Evolutionary conservation across 2,797 vertebrate species (phyloP), one percentile per base, ranked within the genome.

Genomic region (Chloroceryle amazona): DNA sequence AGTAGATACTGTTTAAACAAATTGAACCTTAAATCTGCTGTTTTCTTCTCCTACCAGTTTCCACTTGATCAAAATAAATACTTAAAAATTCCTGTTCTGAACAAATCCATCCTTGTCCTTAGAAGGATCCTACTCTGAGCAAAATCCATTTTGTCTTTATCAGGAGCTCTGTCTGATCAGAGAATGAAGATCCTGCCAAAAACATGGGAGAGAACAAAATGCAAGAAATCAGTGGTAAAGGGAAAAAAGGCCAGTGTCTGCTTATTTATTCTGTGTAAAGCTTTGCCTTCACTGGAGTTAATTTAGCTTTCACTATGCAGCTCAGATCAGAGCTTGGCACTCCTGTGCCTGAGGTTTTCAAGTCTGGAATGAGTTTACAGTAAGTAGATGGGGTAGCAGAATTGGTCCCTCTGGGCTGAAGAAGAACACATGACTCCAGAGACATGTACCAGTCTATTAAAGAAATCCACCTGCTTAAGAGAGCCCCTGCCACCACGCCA

Each of bases 131-230:
- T 81, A 37, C n/a, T 86, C 54, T 75, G 70, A 72, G 58, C 35
- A 95, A 93, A 90, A 86, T 20, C 29, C 33, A 31, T 70, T 67
- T 89, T 84, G 70, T 58, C 58, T 76, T 87, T 80, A 74, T 71
- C 52, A 46, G 11, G 74, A 89, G 10, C 10, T 74, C 37, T 70
- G 55, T 55, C 71, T 83, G 68, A 87, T 72, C 10, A 29, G 65
- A 52, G 25, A 39, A 15, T 0, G 8, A 76, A 35, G n/a, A 85
- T 94, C 18, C 79, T 82, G 65, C 61, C 87, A 81, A 94, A 85
- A 88, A 21, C 42, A 84, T 2, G 12, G 25, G 31, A 91, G 70
- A 90, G 65, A 83, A 42, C 1, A 1, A 62, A 89, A 78, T 31
- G 15, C 19, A 54, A 63, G 51, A 51, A 94, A 23, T 65, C 58